Evolutionary conservation across 2,113 vertebrate genomes (phyloP).

Genomic region (Sylvia atricapilla): DNA sequence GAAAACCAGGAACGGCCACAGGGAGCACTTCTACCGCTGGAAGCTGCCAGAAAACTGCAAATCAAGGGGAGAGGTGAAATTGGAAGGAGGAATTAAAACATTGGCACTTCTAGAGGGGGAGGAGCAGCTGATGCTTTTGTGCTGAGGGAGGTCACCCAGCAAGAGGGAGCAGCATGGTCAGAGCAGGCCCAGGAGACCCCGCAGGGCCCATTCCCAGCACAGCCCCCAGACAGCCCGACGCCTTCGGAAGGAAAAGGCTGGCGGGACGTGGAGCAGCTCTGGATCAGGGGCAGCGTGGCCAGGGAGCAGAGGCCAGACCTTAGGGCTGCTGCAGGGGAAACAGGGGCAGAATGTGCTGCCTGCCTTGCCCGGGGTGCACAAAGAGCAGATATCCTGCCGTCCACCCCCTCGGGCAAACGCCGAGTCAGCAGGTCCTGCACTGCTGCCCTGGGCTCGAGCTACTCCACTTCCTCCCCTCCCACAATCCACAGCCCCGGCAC

Average conservation of each 20-base stretch:
- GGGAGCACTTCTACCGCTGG: neutral
- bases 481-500: neutral
- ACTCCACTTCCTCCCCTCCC: slow-evolving; percentile 5
- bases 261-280: neutral
- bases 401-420: neutral
- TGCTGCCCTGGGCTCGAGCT: neutral
- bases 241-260: neutral
- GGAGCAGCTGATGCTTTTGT: neutral
- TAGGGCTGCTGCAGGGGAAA: neutral
- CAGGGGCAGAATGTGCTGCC: neutral
- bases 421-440: slow-evolving; percentile 2
- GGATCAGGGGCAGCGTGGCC: neutral
- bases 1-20: neutral
- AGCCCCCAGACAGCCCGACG: neutral
- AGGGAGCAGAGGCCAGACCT: slow-evolving; percentile 37
- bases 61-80: neutral
- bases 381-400: slow-evolving; percentile 50
- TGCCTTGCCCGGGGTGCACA: neutral
- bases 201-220: neutral
- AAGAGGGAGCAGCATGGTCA: fast-evolving
- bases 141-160: neutral
- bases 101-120: neutral
- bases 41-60: neutral
- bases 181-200: neutral
- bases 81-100: neutral